Conservation (phyloP, 2,888 invertebrate genomes). For the Netelia melanura region DNA sequence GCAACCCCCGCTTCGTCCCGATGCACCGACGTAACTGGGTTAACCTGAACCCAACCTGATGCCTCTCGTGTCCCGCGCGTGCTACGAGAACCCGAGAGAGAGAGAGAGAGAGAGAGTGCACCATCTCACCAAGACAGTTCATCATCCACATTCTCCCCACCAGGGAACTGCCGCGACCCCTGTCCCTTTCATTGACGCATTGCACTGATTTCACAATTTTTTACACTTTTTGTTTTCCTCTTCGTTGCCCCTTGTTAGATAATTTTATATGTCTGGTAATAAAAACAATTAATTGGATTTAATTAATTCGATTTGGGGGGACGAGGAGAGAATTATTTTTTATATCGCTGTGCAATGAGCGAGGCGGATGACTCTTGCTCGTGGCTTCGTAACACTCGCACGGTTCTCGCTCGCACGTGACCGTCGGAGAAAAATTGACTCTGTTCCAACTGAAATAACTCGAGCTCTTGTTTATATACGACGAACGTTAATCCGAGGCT, state of each 20-base stretch:
- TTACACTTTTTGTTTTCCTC: not conserved
- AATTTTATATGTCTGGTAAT: too few species aligned
- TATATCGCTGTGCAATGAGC: constrained; percentile 32
- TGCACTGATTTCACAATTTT: not conserved
- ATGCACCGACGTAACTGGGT: constrained; percentile 81
- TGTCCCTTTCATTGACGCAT: constrained; percentile 25
- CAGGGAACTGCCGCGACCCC: not conserved
- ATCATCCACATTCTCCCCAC: constrained; percentile 27
- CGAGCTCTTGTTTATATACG: not conserved
- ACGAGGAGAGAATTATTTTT: not conserved
- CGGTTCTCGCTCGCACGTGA: constrained; percentile 58
- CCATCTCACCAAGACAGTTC: constrained; percentile 23
- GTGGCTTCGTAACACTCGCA: constrained; percentile 47
- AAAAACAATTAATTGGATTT: too few species aligned
- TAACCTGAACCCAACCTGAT: constrained; percentile 77
- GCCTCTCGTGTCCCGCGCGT: constrained; percentile 48
- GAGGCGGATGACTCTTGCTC: constrained; percentile 27
- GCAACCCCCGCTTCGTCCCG: constrained; percentile 70
- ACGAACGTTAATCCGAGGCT: not conserved
- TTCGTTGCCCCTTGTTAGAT: not conserved
- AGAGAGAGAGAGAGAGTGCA: constrained; percentile 1
- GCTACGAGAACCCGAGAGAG: constrained; percentile 23
- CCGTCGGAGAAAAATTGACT: constrained; percentile 54
- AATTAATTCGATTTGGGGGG: too few species aligned
- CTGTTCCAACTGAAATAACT: constrained; percentile 58